Percentiles rank a stretch among this genome's conserved stretches.
phyloP scores from a whole-genome alignment of 2,797 vertebrate species.

The Sphaeramia orbicularis region DNA sequence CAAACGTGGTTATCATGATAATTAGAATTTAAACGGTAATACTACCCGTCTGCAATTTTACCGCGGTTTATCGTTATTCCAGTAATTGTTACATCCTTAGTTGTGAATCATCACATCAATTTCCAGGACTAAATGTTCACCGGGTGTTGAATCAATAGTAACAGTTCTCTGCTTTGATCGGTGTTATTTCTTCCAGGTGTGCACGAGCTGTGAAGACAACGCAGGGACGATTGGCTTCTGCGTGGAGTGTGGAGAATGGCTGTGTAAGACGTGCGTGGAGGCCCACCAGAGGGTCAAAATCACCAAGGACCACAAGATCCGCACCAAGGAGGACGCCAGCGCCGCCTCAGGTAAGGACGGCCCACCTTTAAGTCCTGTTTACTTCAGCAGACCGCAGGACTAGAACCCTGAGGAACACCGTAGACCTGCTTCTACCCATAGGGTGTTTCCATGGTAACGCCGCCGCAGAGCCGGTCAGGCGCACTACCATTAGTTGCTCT shows the following conservation, averaged over 20 bases:
- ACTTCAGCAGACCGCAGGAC: too few species aligned
- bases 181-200: slow-evolving; percentile 86
- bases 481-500: slow-evolving; percentile 33
- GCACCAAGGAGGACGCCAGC: slow-evolving; percentile 94
- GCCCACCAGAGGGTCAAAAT: slow-evolving; percentile 99
- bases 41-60: too few species aligned
- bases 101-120: too few species aligned
- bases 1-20: too few species aligned
- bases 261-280: slow-evolving; percentile 98
- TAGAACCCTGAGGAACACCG: slow-evolving; percentile 15
- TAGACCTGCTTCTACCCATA: slow-evolving; percentile 29
- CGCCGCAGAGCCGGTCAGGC: slow-evolving; percentile 41
- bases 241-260: slow-evolving; percentile 97
- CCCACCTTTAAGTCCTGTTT: neutral
- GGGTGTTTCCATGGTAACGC: slow-evolving; percentile 72
- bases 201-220: slow-evolving; percentile 98
- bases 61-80: too few species aligned
- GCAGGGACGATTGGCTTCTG: slow-evolving; percentile 97
- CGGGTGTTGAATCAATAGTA: too few species aligned
- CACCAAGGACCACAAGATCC: slow-evolving; percentile 98
- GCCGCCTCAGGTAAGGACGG: slow-evolving; percentile 89
- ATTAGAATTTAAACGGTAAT: too few species aligned
- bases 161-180: too few species aligned
- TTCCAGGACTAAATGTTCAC: too few species aligned
- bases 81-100: too few species aligned